These are phyloP conservation scores for Oophaga sylvatica DNA, from an alignment of 2,797 vertebrate genomes.

Conservation along the genomic window DNA sequence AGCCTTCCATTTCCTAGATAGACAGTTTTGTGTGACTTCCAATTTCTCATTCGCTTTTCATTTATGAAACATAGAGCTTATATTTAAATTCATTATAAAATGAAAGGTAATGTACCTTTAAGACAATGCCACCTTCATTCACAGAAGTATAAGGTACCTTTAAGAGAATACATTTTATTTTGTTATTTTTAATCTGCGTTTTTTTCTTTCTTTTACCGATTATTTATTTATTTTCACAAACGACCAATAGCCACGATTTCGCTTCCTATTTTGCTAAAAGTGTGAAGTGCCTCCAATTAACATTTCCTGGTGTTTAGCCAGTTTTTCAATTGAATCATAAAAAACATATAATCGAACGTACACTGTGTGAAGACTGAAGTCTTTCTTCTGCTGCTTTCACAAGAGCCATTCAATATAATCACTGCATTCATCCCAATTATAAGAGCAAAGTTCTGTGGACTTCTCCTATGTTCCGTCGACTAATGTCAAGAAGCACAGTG, in stretches of 20 bases:
- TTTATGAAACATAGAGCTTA: no score
- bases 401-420: slow-evolving; percentile 80
- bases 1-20: no score
- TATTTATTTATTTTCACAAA: slow-evolving; percentile 43
- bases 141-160: background rate
- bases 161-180: background rate
- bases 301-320: slow-evolving; percentile 79
- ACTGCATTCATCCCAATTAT: slow-evolving; percentile 80
- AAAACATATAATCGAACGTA: slow-evolving; percentile 77
- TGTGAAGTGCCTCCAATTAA: slow-evolving; percentile 81
- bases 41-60: no score
- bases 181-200: background rate
- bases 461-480: slow-evolving; percentile 70
- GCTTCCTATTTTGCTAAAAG: slow-evolving; percentile 71
- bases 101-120: background rate
- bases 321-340: slow-evolving; percentile 78
- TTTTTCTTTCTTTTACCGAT: background rate
- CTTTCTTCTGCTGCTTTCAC: slow-evolving; percentile 79
- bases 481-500: slow-evolving; percentile 77
- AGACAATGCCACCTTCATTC: no score
- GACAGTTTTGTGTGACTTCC: no score
- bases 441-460: slow-evolving; percentile 79
- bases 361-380: slow-evolving; percentile 74
- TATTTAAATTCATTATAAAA: no score
- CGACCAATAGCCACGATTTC: slow-evolving; percentile 71